Evolutionary conservation across 1,140 invertebrate genomes (phyloP).

Genomic region (Cotesia glomerata): DNA sequence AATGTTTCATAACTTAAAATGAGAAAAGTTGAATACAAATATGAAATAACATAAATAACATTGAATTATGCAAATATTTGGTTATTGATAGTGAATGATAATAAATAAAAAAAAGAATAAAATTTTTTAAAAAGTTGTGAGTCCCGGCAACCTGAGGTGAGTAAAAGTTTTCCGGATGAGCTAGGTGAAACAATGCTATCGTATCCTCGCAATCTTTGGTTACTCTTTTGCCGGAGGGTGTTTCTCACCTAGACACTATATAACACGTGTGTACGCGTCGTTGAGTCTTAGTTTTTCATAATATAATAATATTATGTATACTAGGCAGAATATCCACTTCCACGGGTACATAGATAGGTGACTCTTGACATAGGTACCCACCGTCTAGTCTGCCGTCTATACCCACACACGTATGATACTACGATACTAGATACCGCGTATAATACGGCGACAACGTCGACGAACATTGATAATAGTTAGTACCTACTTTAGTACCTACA

Average conservation of each 20-base stretch:
- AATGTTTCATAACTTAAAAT: neutral
- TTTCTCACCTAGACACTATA: constrained; percentile 21
- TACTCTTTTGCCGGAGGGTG: constrained; percentile 13
- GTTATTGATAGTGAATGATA: neutral
- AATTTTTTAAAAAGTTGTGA: neutral
- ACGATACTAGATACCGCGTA: too few species aligned
- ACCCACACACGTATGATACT: too few species aligned
- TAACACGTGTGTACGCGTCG: constrained; percentile 14
- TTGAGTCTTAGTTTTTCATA: constrained; percentile 17
- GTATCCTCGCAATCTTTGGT: constrained; percentile 27
- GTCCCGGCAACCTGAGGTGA: constrained; percentile 22
- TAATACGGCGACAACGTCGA: neutral
- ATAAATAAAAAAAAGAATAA: neutral
- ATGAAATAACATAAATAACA: too few species aligned
- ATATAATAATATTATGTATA: neutral
- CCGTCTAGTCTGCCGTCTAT: too few species aligned
- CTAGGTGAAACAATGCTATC: constrained; percentile 51
- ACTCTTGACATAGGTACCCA: too few species aligned
- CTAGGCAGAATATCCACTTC: neutral
- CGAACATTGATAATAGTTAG: constrained; percentile 3
- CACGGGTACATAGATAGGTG: neutral
- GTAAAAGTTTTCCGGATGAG: constrained; percentile 44
- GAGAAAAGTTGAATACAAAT: too few species aligned
- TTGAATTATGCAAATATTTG: neutral
- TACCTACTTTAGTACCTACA: neutral